phyloP scores from a whole-genome alignment of 2,113 vertebrate species.

The Psittacus erithacus region DNA sequence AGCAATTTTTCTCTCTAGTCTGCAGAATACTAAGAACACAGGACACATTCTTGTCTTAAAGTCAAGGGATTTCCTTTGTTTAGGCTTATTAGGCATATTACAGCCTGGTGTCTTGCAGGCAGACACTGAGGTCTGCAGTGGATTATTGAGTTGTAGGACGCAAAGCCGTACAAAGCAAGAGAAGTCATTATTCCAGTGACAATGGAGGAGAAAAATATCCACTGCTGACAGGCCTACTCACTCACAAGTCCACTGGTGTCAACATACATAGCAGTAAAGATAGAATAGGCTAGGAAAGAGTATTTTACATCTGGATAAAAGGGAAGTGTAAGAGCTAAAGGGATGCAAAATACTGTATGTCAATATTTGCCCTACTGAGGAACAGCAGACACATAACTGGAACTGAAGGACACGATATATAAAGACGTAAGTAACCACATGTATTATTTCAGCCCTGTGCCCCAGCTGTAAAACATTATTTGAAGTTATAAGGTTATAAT shows the following conservation, averaged over 20 bases:
- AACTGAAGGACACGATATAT: conserved; percentile 66
- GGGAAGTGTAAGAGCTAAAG: conserved; percentile 62
- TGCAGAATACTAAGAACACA: conserved; percentile 9
- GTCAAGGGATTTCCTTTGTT: conserved; percentile 73
- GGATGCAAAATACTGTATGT: conserved; percentile 60
- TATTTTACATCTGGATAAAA: conserved; percentile 70
- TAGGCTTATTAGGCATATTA: conserved; percentile 63
- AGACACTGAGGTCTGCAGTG: conserved; percentile 63
- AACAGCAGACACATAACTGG: conserved; percentile 68
- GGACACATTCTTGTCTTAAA: conserved; percentile 55
- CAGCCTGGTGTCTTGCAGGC: conserved; percentile 59
- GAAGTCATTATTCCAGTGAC: conserved; percentile 73
- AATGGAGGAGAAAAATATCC: conserved; percentile 68
- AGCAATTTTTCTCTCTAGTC: conserved; percentile 26
- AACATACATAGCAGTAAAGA: conserved; percentile 53
- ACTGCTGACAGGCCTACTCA: conserved; percentile 71
- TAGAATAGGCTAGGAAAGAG: conserved; percentile 62
- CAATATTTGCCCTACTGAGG: conserved; percentile 69
- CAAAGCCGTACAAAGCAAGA: conserved; percentile 73
- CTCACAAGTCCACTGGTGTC: conserved; percentile 68
- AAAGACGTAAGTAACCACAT: conserved; percentile 64
- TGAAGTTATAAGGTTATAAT: conserved; percentile 72
- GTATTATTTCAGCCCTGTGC: conserved; percentile 68
- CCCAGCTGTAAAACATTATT: conserved; percentile 76
- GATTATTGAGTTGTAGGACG: conserved; percentile 63